phyloP scores from a whole-genome alignment of 1,140 invertebrate genomes.

The Rhyzopertha dominica region DNA sequence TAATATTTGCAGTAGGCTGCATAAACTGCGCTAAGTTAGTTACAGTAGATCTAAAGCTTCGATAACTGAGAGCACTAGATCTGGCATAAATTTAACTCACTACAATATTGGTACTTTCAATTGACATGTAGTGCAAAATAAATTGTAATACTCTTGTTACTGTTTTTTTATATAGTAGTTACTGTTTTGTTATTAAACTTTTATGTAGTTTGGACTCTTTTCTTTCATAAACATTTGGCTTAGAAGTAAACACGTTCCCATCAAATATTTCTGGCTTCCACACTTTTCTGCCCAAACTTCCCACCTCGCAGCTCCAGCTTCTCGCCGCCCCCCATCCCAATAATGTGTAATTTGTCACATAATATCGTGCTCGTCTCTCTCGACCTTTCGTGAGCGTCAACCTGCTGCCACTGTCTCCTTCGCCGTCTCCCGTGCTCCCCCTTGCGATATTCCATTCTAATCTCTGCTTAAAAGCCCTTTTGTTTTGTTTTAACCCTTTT shows the following conservation, averaged over 20 bases:
- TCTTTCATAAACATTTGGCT: neutral
- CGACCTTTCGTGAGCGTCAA: slow-evolving; percentile 19
- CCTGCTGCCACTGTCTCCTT: slow-evolving; percentile 24
- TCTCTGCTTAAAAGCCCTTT: slow-evolving; percentile 43
- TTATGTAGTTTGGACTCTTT: slow-evolving; percentile 3
- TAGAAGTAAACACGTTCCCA: neutral
- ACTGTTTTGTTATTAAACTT: neutral
- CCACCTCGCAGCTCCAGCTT: neutral
- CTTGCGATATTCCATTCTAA: slow-evolving; percentile 36
- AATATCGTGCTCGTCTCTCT: slow-evolving; percentile 35
- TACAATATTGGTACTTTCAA: no score
- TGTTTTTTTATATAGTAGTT: neutral
- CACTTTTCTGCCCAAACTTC: neutral
- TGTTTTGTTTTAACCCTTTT: slow-evolving; percentile 43
- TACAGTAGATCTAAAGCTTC: no score
- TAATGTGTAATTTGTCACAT: slow-evolving; percentile 44
- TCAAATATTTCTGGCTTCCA: neutral
- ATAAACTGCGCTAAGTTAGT: no score
- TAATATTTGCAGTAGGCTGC: no score
- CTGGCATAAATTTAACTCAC: no score
- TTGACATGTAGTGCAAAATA: no score
- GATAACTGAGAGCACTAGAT: no score
- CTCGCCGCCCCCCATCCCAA: slow-evolving; percentile 31
- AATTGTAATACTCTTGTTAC: no score
- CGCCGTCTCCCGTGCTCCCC: slow-evolving; percentile 29